Base-by-base conservation (phyloP, 2,113 vertebrate species). In the Anseranas semipalmata region DNA sequence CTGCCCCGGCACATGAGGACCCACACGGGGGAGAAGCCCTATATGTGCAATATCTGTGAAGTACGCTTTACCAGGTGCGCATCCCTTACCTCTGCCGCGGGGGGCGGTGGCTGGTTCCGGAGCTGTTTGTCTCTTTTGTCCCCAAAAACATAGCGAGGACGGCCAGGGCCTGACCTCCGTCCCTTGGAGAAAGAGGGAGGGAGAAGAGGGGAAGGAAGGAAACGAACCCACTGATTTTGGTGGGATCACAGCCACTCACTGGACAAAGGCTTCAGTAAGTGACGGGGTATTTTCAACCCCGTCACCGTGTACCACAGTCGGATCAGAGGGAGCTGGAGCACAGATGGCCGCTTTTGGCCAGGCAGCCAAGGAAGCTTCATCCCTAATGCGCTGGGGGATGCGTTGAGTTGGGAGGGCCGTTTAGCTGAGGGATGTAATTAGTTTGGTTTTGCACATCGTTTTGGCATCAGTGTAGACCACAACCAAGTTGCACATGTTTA, bases 21-120 rank as follows among this genome's bases (percentile, higher is more conserved):
- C 16, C 99, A 99, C 95, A 99, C 99, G 0, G 99, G 99, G 85
- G 99, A 99, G 98, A 99, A 99, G 97, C 99, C 99, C 35, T 99
- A 99, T 95, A 99, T 99, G 99, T 99, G 99, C 97, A 99, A 95
- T 95, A 99, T 99, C 98, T 99, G 99, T 79, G 99, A 99, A 97
- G 99, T 99, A 82, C 99, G 99, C 94, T 99, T 99, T 96, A 99
- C 99, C 98, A 99, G 99, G 99, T 99, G 97, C 63, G 99, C 92
- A 5, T 17, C 8, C 27, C 46, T 75, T 55, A 8, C 20, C 33
- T 80, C 59, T 18, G 30, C 8, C 33, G 13, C 1, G 45, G 7
- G 25, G 6, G 35, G 27, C 6, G 71, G 46, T 2, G 67, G 59
- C 41, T 60, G 72, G 41, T 63, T 73, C 33, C 24, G 60, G n/a